Percentiles rank a stretch among this genome's conserved stretches.
Conservation (phyloP, 2,888 invertebrate genomes). For the Andrena dorsata region DNA sequence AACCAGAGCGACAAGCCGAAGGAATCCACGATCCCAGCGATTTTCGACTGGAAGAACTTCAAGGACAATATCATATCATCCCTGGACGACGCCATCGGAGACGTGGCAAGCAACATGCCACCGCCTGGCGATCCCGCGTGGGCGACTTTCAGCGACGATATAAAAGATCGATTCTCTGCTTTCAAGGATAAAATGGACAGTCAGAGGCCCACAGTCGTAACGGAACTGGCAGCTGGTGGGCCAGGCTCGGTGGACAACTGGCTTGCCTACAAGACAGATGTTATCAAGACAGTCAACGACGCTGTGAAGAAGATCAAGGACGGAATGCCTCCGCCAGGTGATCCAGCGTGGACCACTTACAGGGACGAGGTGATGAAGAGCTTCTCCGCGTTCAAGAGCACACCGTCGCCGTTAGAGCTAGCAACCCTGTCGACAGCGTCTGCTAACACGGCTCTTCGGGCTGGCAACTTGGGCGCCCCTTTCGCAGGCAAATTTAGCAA, state of each 20-base stretch:
- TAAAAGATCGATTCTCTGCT: slow-evolving; percentile 45
- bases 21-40: slow-evolving; percentile 19
- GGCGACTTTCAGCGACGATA: slow-evolving; percentile 36
- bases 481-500: not conserved
- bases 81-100: slow-evolving; percentile 45
- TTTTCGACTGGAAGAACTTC: slow-evolving; percentile 63
- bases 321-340: slow-evolving; percentile 58
- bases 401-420: not conserved
- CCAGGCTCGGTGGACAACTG: slow-evolving; percentile 33
- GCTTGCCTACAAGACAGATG: slow-evolving; percentile 52
- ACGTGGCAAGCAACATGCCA: slow-evolving; percentile 53
- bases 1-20: slow-evolving; percentile 6
- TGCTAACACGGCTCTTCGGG: not conserved
- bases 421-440: not conserved
- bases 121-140: slow-evolving; percentile 62
- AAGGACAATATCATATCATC: slow-evolving; percentile 51
- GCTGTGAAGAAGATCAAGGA: slow-evolving; percentile 57
- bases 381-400: slow-evolving; percentile 41
- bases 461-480: not conserved
- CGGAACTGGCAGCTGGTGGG: not conserved
- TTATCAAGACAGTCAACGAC: slow-evolving; percentile 56
- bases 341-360: slow-evolving; percentile 60
- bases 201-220: not conserved
- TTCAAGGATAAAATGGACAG: slow-evolving; percentile 30
- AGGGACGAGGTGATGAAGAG: slow-evolving; percentile 56